Conservation (phyloP, 2,113 vertebrate genomes). For the Proterorhinus semilunaris region DNA sequence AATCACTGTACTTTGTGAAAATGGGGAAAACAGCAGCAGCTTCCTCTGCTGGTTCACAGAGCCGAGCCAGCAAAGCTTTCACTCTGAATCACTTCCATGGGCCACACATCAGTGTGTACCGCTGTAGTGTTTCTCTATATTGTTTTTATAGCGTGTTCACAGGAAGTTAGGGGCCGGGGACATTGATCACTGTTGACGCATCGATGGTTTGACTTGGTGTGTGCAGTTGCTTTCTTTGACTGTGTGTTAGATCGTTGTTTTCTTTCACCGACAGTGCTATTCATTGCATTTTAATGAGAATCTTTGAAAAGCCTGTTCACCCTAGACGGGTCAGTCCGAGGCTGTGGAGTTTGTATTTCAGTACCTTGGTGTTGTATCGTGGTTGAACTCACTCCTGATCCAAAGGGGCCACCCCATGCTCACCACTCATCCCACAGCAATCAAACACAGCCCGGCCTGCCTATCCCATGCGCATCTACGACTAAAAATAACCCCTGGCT, state of each 20-base stretch:
- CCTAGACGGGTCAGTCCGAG: slow-evolving; percentile 24
- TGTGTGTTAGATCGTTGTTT: slow-evolving; percentile 32
- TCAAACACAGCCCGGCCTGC: slow-evolving; percentile 16
- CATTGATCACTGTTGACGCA: neutral
- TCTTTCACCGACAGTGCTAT: slow-evolving; percentile 47
- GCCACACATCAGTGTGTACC: slow-evolving; percentile 36
- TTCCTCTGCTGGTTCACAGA: slow-evolving; percentile 34
- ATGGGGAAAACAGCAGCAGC: slow-evolving; percentile 8
- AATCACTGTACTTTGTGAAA: slow-evolving; percentile 50
- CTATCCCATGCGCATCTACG: too few species aligned
- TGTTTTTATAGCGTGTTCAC: slow-evolving; percentile 26
- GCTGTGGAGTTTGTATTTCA: slow-evolving; percentile 41
- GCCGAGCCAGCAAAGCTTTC: slow-evolving; percentile 54
- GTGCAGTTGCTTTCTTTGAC: slow-evolving; percentile 29
- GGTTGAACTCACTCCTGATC: slow-evolving; percentile 43
- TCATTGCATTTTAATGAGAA: slow-evolving; percentile 60
- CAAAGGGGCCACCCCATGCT: slow-evolving; percentile 28
- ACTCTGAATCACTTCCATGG: slow-evolving; percentile 46
- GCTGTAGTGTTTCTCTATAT: slow-evolving; percentile 27
- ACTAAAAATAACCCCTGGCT: neutral
- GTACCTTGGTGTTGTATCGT: slow-evolving; percentile 46
- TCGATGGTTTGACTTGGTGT: slow-evolving; percentile 16
- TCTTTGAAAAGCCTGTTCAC: slow-evolving; percentile 44
- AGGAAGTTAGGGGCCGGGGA: neutral
- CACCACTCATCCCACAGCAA: slow-evolving; percentile 36